Base-by-base conservation (phyloP, 2,113 vertebrate species). In the Limanda limanda region DNA sequence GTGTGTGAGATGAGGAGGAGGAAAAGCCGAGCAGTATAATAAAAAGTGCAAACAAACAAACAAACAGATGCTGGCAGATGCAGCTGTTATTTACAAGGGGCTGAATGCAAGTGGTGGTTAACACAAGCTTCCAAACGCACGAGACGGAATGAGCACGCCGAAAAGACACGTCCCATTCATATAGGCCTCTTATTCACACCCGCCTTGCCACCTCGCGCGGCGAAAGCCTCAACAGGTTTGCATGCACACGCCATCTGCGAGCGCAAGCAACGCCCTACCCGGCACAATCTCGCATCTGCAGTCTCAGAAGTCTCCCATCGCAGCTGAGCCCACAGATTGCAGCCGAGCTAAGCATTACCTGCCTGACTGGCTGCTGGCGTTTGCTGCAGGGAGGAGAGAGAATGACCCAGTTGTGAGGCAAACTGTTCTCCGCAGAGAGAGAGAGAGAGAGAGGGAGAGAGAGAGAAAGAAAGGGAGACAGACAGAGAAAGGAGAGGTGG, bases 341-440 rank as follows among this genome's bases (percentile, higher is more conserved):
- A 75, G 31, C 79, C 25, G 47, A 52, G 67, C 48, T 31, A 56
- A 61, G 67, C 62, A 27, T 77, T 27, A 45, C 57, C 63, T 79
- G 62, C 62, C 75, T 76, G 68, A 65, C 66, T 87, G 74, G 59
- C 78, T 87, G 52, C 62, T 59, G 71, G 82, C 73, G 69, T 84
- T 79, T 83, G 81, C 87, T 84, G 87, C 81, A 83, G 75, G 88
- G 71, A 88, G 81, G 64, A 47, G 5, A 81, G 79, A 79, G 77
- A 85, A 77, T 93, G 94, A 94, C 94, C 92, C 91, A 94, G 87
- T 94, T 95, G 90, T 90, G 88, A 90, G 78, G 79, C 68, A 85
- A 88, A 88, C 74, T 86, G 79, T 86, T 86, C 86, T 68, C 61
- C 72, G 85, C 79, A 87, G 74, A 73, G 72, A 65, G 69, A 77